A percentile compares a stretch with the other conserved stretches of the same genome.
Conservation (phyloP, 2,113 vertebrate species). For the Tetrax tetrax region DNA sequence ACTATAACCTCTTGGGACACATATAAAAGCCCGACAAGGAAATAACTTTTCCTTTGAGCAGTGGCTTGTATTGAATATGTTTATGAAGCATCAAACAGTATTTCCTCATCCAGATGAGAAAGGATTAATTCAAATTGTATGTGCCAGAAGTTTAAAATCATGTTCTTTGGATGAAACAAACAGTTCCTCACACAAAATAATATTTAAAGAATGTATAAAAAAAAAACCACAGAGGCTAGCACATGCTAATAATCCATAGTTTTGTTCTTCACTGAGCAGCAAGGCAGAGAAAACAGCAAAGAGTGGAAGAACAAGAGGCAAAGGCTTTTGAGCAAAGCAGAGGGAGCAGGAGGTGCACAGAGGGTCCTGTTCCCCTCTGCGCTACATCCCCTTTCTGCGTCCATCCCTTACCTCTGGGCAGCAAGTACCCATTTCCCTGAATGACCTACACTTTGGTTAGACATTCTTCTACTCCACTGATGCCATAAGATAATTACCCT, state of each 20-base stretch:
- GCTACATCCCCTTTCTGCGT: fast-evolving
- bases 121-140: constrained; percentile 1
- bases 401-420: not conserved
- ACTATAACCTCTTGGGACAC: not conserved
- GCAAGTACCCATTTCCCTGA: not conserved
- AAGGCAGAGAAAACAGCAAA: not conserved
- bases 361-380: fast-evolving
- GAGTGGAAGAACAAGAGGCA: not conserved
- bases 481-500: not conserved
- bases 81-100: not conserved
- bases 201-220: not conserved
- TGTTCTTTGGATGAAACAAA: not conserved
- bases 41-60: not conserved
- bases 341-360: not conserved
- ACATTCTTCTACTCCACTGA: not conserved
- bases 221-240: not conserved
- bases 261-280: not conserved
- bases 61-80: not conserved
- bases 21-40: not conserved
- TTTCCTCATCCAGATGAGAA: not conserved
- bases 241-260: not conserved
- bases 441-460: not conserved
- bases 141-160: not conserved
- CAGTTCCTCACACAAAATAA: not conserved
- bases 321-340: not conserved